These are phyloP conservation scores for Caenorhabditis wallacei DNA, from an alignment of 2,888 invertebrate species.

Conservation along the genomic window DNA sequence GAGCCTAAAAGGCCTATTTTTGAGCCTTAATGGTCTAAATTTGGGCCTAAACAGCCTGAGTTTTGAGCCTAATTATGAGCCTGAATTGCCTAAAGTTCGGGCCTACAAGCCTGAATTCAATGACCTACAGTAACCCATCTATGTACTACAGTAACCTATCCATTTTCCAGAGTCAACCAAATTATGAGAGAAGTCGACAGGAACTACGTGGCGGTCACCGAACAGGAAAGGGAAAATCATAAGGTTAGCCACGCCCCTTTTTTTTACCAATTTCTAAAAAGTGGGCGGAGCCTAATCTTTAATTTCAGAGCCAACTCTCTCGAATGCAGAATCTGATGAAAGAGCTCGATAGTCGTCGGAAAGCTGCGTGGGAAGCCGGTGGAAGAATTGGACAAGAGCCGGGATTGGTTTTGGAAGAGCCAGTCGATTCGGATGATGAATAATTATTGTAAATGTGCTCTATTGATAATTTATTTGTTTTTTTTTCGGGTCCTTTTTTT, in stretches of 20 bases:
- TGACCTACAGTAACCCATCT: not conserved
- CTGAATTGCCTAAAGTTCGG: no score
- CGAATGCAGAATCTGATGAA: conserved; percentile 14
- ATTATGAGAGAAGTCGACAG: conserved; percentile 48
- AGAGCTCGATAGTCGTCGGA: conserved; percentile 37
- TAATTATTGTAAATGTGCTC: not conserved
- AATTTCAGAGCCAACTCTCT: conserved; percentile 37
- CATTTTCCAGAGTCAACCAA: conserved; percentile 42
- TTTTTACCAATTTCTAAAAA: no score
- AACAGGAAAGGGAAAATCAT: conserved; percentile 50
- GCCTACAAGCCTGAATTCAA: not conserved
- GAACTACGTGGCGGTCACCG: conserved; percentile 25
- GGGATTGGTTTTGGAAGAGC: conserved; percentile 43
- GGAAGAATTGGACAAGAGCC: conserved; percentile 59
- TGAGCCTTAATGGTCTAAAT: no score
- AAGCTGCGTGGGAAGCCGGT: conserved; percentile 55
- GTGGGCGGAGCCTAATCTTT: no score
- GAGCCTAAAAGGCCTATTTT: no score
- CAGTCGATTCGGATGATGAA: conserved; percentile 67
- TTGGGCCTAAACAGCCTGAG: no score
- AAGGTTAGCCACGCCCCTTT: conserved; percentile 1
- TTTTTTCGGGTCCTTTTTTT: not conserved
- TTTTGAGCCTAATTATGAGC: no score
- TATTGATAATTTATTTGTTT: not conserved
- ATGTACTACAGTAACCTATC: no score